Conservation (phyloP, 2,888 invertebrate species). For the Agrotis ipsilon region DNA sequence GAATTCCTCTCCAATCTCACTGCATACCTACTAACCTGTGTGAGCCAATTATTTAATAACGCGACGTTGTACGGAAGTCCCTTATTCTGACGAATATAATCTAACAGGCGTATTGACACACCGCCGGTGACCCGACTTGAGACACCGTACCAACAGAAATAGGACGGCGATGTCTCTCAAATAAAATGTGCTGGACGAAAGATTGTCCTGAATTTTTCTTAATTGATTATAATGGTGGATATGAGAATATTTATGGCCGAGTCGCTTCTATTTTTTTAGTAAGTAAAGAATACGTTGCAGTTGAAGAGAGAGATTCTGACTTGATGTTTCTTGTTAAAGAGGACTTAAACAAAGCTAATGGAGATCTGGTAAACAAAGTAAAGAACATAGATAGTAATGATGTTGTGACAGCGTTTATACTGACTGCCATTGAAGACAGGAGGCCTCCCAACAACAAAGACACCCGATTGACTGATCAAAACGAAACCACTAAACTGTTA, state of each 20-base stretch:
- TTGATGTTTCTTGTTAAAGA: not conserved
- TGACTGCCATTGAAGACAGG: not conserved
- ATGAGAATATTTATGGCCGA: conserved; percentile 18
- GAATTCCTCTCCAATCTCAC: conserved; percentile 66
- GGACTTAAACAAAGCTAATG: not conserved
- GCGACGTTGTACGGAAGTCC: conserved; percentile 79
- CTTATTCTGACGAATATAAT: conserved; percentile 79
- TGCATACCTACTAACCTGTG: conserved; percentile 71
- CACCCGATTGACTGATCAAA: conserved; percentile 56
- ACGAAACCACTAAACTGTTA: conserved; percentile 66
- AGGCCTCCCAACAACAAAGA: conserved; percentile 13
- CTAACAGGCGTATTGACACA: conserved; percentile 59
- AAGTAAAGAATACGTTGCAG: conserved; percentile 15
- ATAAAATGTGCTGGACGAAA: conserved; percentile 38
- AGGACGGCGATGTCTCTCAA: conserved; percentile 37
- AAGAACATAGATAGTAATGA: not conserved
- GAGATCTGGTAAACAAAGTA: not conserved
- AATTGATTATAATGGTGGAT: conserved; percentile 45
- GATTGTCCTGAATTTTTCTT: conserved; percentile 28
- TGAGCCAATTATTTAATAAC: conserved; percentile 82
- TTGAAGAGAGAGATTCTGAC: not conserved
- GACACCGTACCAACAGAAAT: conserved; percentile 46
- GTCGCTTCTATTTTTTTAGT: not conserved
- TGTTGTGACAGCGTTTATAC: not conserved
- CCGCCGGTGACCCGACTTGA: conserved; percentile 39